Conservation (phyloP, 92 coral and sea anemone genomes). For the Porites lobata region DNA sequence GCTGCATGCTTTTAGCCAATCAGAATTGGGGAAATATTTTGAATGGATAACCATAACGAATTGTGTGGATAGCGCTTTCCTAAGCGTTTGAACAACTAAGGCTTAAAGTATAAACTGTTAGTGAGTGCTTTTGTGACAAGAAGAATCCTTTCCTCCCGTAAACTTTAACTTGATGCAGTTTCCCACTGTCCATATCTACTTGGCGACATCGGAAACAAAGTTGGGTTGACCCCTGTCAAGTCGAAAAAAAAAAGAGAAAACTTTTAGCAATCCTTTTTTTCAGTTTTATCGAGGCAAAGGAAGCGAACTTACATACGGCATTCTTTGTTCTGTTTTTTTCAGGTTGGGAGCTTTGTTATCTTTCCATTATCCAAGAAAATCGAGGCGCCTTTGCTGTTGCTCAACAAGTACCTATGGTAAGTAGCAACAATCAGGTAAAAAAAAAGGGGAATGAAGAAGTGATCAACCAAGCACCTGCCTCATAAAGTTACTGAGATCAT, state of each 20-base stretch:
- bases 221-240: not conserved
- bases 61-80: too few species aligned
- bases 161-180: not conserved
- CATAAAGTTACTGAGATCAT: too few species aligned
- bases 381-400: conserved; percentile 70
- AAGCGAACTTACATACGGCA: not conserved
- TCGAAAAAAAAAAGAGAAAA: not conserved
- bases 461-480: too few species aligned
- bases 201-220: not conserved
- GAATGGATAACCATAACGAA: too few species aligned
- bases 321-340: conserved; percentile 11
- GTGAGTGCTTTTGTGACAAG: too few species aligned
- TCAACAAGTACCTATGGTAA: conserved; percentile 78
- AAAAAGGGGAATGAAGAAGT: not conserved
- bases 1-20: too few species aligned
- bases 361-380: conserved; percentile 79
- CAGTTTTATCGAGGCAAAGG: not conserved
- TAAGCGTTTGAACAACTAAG: too few species aligned
- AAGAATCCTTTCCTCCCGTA: too few species aligned
- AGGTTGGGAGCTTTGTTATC: conserved; percentile 88
- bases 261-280: too few species aligned
- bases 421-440: not conserved
- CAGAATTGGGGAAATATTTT: too few species aligned
- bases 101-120: too few species aligned
- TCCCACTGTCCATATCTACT: not conserved